Base-by-base conservation (phyloP, 2,888 invertebrate genomes). In the Luffia ferchaultella region DNA sequence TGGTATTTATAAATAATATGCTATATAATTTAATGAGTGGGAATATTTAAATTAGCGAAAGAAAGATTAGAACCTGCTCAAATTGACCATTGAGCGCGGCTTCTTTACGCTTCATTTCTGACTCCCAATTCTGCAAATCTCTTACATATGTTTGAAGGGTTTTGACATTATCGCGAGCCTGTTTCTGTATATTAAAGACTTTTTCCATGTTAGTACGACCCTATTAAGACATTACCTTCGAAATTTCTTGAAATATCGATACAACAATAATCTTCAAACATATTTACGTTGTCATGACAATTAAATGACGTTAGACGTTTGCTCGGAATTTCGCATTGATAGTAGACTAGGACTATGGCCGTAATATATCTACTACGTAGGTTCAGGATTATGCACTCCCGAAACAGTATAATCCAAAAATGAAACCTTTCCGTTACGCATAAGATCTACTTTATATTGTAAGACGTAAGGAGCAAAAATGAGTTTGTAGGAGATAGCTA, bases 31-130 rank as follows among this genome's bases (percentile, higher is more conserved):
- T 30, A 3, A 12, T 7, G 12, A 30, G 30, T 30, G 30, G 43
- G n/a, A 5, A 15, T 16, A 5, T 42, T 40, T 40, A 40, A 42
- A 16, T 16, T 42, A 16, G 43, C n/a, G n/a, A 16, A 16, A 15
- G n/a, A 42, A 42, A 15, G n/a, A 42, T 16, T 18, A 17, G 15
- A 78, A 84, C 84, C 84, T 84, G 78, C 67, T 76, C 82, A 59
- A 70, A 74, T 62, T 70, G 73, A 58, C 77, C 79, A 57, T 72
- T 75, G 56, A 88, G 64, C 60, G 87, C 85, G 53, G 82, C 73
- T 58, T 93, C 91, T 75, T 90, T 90, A 55, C 86, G 80, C 75
- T 89, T 90, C 89, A 92, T 91, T 68, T 90, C 88, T 48, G 84
- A 73, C 61, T 90, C 90, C 90, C 90, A 91, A 66, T 83, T 85